Conservation (phyloP, 2,797 vertebrate species). For the Margarornis squamiger region DNA sequence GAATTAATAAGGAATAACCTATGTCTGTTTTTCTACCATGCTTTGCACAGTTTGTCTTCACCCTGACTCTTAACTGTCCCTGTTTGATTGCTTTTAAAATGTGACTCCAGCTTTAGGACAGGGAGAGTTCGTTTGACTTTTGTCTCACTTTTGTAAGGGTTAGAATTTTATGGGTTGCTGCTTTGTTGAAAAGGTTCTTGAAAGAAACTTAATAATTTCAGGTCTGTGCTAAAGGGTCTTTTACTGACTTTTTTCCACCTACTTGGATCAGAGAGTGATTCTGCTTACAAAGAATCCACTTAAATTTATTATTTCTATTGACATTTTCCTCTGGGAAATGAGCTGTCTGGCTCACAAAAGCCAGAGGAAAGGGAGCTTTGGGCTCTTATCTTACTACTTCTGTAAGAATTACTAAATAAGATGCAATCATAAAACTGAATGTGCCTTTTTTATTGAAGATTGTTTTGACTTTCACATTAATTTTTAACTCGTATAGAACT, state of each 20-base stretch:
- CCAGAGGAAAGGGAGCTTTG: not conserved
- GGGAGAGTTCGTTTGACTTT: not conserved
- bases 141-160: not conserved
- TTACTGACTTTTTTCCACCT: not conserved
- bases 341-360: not conserved
- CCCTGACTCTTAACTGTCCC: not conserved
- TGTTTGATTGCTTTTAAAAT: not conserved
- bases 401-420: constrained; percentile 39
- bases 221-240: not conserved
- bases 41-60: not conserved
- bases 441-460: not conserved
- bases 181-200: not conserved
- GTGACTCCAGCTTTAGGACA: not conserved
- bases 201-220: not conserved
- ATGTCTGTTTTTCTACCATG: not conserved
- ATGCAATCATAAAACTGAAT: not conserved
- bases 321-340: constrained; percentile 6
- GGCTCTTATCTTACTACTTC: not conserved
- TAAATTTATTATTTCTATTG: constrained; percentile 37
- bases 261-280: not conserved
- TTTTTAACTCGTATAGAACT: not conserved
- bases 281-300: not conserved
- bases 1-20: not conserved
- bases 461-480: constrained; percentile 36
- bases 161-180: not conserved